These are phyloP conservation scores for Synanthedon myopaeformis DNA, from an alignment of 2,888 invertebrate genomes.

Conservation along the genomic window DNA sequence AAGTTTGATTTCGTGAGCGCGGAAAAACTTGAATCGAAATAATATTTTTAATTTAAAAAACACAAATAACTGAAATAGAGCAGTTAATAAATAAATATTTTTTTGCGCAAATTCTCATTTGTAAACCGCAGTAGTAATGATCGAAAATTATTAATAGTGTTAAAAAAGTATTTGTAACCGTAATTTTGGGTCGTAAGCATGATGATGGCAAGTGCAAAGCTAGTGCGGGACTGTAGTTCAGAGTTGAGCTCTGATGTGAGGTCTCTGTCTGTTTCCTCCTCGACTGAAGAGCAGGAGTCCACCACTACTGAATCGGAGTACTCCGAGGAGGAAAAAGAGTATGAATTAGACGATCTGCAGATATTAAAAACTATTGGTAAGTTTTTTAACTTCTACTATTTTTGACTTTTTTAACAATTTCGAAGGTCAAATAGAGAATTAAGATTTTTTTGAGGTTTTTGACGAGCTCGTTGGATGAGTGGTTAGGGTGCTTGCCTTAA, in stretches of 20 bases:
- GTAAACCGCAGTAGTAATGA: neutral
- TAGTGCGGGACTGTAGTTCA: conserved; percentile 66
- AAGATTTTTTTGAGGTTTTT: too few relatives aligned
- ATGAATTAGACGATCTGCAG: conserved; percentile 83
- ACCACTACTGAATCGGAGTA: conserved; percentile 69
- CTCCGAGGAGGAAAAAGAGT: conserved; percentile 72
- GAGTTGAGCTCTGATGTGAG: conserved; percentile 62
- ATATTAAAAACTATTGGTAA: conserved; percentile 90
- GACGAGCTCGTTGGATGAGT: too few relatives aligned
- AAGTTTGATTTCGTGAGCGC: neutral
- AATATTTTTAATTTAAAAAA: neutral
- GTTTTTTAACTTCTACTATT: conserved; percentile 26
- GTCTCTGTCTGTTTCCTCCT: conserved; percentile 63
- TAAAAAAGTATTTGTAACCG: conserved; percentile 8
- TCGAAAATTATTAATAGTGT: conserved; percentile 5
- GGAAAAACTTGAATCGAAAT: neutral
- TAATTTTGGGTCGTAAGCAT: conserved; percentile 24
- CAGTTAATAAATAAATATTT: neutral
- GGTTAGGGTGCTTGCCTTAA: too few relatives aligned
- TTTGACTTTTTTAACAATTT: too few relatives aligned
- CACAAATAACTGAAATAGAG: neutral
- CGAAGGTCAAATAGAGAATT: too few relatives aligned
- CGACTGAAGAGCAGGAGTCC: conserved; percentile 68
- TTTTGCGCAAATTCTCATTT: neutral
- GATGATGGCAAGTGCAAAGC: conserved; percentile 70